Conservation (phyloP, 2,113 vertebrate species). For the Cervus canadensis region DNA sequence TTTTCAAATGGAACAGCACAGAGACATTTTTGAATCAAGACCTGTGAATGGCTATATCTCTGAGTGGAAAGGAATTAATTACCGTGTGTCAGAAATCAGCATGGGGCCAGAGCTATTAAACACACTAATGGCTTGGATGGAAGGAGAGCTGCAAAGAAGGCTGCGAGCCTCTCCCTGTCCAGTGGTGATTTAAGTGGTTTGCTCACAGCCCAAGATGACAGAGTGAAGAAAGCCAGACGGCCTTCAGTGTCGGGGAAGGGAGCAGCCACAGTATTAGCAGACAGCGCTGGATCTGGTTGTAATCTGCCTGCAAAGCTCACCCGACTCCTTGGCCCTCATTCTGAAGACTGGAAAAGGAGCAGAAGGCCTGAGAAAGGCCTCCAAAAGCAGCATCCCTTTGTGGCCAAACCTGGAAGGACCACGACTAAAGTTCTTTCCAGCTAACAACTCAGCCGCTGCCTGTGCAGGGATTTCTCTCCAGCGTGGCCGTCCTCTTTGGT, state of each 20-base stretch:
- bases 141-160: conserved; percentile 49
- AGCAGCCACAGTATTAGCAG: conserved; percentile 34
- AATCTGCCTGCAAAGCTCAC: conserved; percentile 18
- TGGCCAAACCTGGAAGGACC: background rate
- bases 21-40: conserved; percentile 51
- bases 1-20: conserved; percentile 46
- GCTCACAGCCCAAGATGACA: conserved; percentile 51
- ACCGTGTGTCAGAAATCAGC: conserved; percentile 68
- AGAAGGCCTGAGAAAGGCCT: background rate
- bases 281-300: conserved; percentile 8
- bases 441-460: background rate
- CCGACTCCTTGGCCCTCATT: background rate
- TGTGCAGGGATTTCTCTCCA: background rate
- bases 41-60: conserved; percentile 61
- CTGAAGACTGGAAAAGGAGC: background rate
- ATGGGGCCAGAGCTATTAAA: conserved; percentile 66
- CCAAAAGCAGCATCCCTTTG: background rate
- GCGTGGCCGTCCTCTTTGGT: background rate
- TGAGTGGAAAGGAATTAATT: conserved; percentile 71
- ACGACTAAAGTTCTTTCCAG: background rate
- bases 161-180: conserved; percentile 47
- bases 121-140: conserved; percentile 65
- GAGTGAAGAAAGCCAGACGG: conserved; percentile 63
- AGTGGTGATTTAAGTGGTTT: conserved; percentile 62
- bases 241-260: background rate